Evolutionary conservation across 1,140 invertebrate species (phyloP), one percentile per base, ranked within the genome.

Genomic region (Metopolophium dirhodum): DNA sequence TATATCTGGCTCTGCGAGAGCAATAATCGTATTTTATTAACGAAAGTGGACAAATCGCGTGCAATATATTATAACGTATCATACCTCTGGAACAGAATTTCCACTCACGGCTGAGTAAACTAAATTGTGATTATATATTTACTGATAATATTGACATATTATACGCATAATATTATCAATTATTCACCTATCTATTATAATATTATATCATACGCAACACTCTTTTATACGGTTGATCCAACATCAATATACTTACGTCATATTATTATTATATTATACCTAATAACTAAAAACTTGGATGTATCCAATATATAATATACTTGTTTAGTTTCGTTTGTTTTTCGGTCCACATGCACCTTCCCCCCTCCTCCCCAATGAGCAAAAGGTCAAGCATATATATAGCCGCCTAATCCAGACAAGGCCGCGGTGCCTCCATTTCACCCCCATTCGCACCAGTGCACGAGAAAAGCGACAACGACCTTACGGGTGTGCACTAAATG

Each of bases 321-420:
- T 82, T 22, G 35, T 20, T 83, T 83, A 22, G 37, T 37, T 41
- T 37, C 23, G 20, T 41, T 8, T 37, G 82, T 83, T 83, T 82
- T 37, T 20, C 7, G 77, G 14, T 68, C 30, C 61, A 30, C 61
- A 8, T 0, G 30, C 30, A n/a, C 51, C 51, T 22, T 22, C 30
- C 61, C 14, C 30, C n/a, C 3, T 14, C 1, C 3, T 1, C 3
- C 11, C 26, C 30, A 0, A 9, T 4, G 11, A 77, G 0, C 30
- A 18, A n/a, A 77, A 77, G 61, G 61, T 77, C 30, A n/a, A 11
- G 30, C 18, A 77, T 18, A n/a, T n/a, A 61, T n/a, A 30, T 30
- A 61, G 9, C 3, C 57, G 26, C 11, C 14, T 77, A 77, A 77
- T 77, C 61, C 61, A 77, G 14, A n/a, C 61, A 77, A 77, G 61